Evolutionary conservation across 2,797 vertebrate species (phyloP).

Genomic region (Oryzias dopingdopingensis): DNA sequence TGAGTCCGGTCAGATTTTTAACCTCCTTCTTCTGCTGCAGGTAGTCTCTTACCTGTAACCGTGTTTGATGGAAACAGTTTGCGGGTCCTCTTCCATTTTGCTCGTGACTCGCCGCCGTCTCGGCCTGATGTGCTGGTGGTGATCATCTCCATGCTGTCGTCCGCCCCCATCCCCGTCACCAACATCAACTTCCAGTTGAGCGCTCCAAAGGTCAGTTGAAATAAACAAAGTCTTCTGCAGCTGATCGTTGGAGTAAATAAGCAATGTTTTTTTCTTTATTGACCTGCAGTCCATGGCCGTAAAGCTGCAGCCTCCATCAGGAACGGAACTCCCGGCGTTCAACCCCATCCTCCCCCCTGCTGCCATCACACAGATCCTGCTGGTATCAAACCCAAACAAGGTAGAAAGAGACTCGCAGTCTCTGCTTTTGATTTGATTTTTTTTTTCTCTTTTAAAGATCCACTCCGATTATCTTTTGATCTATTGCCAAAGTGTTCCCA

Average conservation of each 20-base stretch:
- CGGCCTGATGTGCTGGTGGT: constrained; percentile 92
- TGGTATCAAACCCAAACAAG: constrained; percentile 96
- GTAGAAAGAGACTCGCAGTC: constrained; percentile 55
- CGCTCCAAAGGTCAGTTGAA: constrained; percentile 86
- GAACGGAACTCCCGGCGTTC: constrained; percentile 89
- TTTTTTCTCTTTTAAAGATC: no score
- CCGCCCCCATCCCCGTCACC: constrained; percentile 87
- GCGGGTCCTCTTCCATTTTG: constrained; percentile 94
- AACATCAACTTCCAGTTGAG: constrained; percentile 89
- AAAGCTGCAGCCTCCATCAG: constrained; percentile 93
- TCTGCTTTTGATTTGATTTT: no score
- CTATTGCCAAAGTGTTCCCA: no score
- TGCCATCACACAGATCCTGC: constrained; percentile 95
- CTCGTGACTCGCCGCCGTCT: constrained; percentile 84
- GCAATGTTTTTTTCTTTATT: background rate
- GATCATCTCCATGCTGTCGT: constrained; percentile 97
- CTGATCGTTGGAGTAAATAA: background rate
- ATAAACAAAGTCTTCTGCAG: background rate
- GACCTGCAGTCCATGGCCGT: constrained; percentile 88
- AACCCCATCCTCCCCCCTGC: constrained; percentile 94
- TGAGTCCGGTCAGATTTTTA: no score
- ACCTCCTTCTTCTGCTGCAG: constrained; percentile 56
- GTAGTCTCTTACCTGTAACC: constrained; percentile 92
- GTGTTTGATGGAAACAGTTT: constrained; percentile 95
- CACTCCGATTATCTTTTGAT: no score